Base-by-base conservation (phyloP, 2,888 invertebrate species). In the Drosophila koepferae region DNA sequence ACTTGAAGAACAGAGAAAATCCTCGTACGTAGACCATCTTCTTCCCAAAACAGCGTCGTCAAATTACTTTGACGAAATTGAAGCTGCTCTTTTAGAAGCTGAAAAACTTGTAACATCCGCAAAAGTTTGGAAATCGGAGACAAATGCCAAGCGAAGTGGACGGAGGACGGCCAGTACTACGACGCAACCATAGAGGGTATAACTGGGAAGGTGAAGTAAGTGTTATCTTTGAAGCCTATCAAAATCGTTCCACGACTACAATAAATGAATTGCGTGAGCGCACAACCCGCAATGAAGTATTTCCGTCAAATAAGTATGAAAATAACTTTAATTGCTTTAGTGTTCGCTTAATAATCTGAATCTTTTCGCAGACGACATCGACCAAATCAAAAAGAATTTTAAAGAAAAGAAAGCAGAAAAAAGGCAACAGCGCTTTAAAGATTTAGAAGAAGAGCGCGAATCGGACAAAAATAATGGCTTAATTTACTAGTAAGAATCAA, bases 401-500 rank as follows among this genome's bases (percentile, higher is more conserved):
- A 72, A 98, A 98, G 92, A 97, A 98, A 94, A 98, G 99, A 92
- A 98, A 98, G 91, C 97, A 97, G 91, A 99, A 99, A 93, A 99
- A 99, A n/a, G n/a, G 91, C 96, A 97, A 82, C 97, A 97, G 91
- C 95, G 99, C 77, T 96, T 97, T 91, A 99, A 99, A 93, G 97
- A 98, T 92, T 94, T 99, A 74, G 99, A 99, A 93, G 98, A 98
- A 91, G 99, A 98, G 92, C 95, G 99, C 63, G 99, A 99, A 93
- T 95, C 95, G 77, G 99, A 99, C 92, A 99, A 99, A 93, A 98
- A 98, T 91, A 99, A 94, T 99, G 99, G 99, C 94, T 98, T 23
- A 96, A 96, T 74, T 99, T 93, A 97, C 97, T 78, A 95, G 95
- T 8, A 99, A 99, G 94, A 98, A 97, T 53, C 94, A 96, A 31